Percentiles rank a stretch among this genome's conserved stretches.
These are phyloP conservation scores for Microdon myrmicae DNA, from an alignment of 2,888 invertebrate genomes.

Conservation along the genomic window DNA sequence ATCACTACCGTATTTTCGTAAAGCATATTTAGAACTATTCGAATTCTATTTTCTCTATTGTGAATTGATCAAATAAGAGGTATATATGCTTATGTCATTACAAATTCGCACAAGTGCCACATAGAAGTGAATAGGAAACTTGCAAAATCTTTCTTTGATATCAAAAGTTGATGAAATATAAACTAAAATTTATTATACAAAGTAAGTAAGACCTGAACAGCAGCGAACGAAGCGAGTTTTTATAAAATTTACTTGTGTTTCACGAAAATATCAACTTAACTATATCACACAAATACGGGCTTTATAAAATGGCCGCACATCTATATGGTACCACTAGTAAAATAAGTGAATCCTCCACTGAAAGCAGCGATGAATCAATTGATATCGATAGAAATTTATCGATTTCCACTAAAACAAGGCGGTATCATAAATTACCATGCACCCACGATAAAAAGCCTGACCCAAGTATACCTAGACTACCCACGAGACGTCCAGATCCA, in stretches of 20 bases:
- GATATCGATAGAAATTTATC: slow-evolving; percentile 26
- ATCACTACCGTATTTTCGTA: too few relatives aligned
- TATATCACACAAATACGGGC: not conserved
- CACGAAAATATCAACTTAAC: slow-evolving; percentile 6
- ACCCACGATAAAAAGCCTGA: slow-evolving; percentile 38
- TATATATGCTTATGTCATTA: too few relatives aligned
- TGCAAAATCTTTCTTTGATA: too few relatives aligned
- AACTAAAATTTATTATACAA: slow-evolving; percentile 20
- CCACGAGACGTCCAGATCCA: slow-evolving; percentile 63
- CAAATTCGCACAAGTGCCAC: too few relatives aligned
- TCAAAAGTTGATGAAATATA: too few relatives aligned
- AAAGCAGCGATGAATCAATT: slow-evolving; percentile 30
- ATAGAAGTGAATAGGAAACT: too few relatives aligned
- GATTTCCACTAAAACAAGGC: not conserved
- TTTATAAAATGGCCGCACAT: slow-evolving; percentile 32
- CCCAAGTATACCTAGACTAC: slow-evolving; percentile 54
- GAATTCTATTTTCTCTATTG: too few relatives aligned
- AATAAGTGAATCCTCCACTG: slow-evolving; percentile 18
- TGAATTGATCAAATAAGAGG: too few relatives aligned
- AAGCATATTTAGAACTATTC: too few relatives aligned
- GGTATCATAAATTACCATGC: too few relatives aligned
- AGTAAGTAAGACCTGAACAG: slow-evolving; percentile 39
- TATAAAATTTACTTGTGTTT: slow-evolving; percentile 50
- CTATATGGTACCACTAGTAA: slow-evolving; percentile 28
- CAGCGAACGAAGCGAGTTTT: slow-evolving; percentile 40